Percentiles rank a stretch among this genome's conserved stretches.
These are phyloP conservation scores for Molanna angustata DNA, from an alignment of 2,888 invertebrate genomes.

Conservation along the genomic window DNA sequence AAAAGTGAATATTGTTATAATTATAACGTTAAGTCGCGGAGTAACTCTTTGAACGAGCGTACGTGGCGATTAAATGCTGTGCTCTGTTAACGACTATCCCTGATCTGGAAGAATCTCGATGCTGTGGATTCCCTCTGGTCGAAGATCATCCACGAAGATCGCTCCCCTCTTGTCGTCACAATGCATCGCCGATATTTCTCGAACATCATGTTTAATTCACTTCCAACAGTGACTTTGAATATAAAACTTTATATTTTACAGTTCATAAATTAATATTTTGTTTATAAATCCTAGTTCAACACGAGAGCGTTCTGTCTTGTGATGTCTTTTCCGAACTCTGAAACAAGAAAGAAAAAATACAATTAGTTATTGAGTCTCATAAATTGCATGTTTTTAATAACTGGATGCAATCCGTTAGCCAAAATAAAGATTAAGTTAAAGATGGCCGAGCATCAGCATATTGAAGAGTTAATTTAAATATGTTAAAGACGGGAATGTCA, in stretches of 20 bases:
- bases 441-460: no score
- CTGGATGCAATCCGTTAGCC: no score
- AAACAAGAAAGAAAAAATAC: conserved; percentile 26
- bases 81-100: not conserved
- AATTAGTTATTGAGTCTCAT: conserved; percentile 1
- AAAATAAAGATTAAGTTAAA: no score
- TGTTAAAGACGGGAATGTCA: no score
- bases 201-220: conserved; percentile 8
- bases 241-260: conserved; percentile 23
- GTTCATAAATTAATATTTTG: conserved; percentile 21
- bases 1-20: conserved; percentile 17
- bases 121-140: not conserved
- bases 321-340: conserved; percentile 31
- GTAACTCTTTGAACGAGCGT: no score
- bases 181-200: not conserved
- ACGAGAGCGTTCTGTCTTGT: conserved; percentile 32
- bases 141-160: no score
- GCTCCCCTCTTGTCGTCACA: no score
- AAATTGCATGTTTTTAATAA: not conserved
- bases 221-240: conserved; percentile 22
- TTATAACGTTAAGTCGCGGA: no score
- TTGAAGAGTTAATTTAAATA: no score
- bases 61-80: not conserved
- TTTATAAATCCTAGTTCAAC: conserved; percentile 21
- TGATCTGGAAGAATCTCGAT: not conserved